phyloP scores from a whole-genome alignment of 2,113 vertebrate genomes.

The Atherinomorus stipes region DNA sequence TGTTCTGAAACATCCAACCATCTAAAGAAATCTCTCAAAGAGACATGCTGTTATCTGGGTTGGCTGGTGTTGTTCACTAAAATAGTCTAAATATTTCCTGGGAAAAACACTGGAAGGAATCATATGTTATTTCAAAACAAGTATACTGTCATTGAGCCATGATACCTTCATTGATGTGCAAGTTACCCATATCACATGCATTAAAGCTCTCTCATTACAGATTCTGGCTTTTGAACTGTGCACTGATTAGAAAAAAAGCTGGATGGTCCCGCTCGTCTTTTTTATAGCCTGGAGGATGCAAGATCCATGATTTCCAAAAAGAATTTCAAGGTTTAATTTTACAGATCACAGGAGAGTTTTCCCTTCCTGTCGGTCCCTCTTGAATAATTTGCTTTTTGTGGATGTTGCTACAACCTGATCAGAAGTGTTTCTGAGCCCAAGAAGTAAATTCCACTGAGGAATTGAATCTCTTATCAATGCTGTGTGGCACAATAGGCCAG shows the following conservation, averaged over 20 bases:
- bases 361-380: not conserved
- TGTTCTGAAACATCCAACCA: not conserved
- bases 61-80: not conserved
- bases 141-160: not conserved
- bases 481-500: not conserved
- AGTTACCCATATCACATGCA: not conserved
- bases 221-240: not conserved
- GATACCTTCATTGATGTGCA: not conserved
- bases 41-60: not conserved
- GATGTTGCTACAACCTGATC: not conserved
- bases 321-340: not conserved
- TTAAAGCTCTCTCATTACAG: not conserved
- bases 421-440: not conserved
- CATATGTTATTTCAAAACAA: not conserved
- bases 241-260: not conserved
- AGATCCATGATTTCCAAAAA: not conserved
- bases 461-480: too few species aligned
- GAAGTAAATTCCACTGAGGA: not conserved
- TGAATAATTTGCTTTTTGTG: not conserved
- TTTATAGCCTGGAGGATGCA: not conserved
- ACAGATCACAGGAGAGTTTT: not conserved
- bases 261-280: not conserved
- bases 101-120: not conserved
- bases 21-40: not conserved
- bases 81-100: not conserved